Evolutionary conservation across 2,888 invertebrate species (phyloP).

Genomic region (Mechanitis mazaeus): DNA sequence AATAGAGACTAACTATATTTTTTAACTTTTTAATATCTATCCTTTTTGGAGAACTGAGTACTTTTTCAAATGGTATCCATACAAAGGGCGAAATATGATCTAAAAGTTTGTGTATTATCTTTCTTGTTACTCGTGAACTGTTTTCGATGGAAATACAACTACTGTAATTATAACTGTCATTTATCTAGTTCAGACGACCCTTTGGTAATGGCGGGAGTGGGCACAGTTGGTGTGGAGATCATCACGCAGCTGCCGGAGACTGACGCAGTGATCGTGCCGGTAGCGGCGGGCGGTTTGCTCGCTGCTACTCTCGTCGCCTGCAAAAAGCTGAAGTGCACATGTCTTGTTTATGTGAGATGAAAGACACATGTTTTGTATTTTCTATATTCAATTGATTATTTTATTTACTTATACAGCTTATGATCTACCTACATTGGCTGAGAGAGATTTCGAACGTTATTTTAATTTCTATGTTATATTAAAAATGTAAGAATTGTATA

Average conservation of each 20-base stretch:
- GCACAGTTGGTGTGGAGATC: conserved; percentile 62
- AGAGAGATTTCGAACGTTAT: no score
- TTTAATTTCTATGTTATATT: no score
- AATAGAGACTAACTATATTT: no score
- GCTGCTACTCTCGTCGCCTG: conserved; percentile 63
- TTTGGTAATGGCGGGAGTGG: conserved; percentile 61
- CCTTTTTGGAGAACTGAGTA: not conserved
- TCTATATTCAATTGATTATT: no score
- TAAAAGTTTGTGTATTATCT: no score
- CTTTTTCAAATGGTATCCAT: not conserved
- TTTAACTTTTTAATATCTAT: no score
- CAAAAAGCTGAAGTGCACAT: conserved; percentile 68
- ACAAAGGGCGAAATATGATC: no score
- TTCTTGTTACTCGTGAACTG: no score
- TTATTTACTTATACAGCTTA: no score
- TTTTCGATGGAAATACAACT: no score
- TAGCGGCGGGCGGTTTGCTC: conserved; percentile 51
- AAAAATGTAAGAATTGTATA: no score
- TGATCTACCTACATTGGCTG: no score
- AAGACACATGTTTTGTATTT: not conserved
- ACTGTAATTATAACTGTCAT: not conserved
- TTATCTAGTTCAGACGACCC: conserved; percentile 54
- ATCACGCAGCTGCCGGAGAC: conserved; percentile 65
- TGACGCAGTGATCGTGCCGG: conserved; percentile 66
- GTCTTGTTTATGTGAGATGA: conserved; percentile 58